Conservation (phyloP, 2,888 invertebrate species). For the Ellobium chinense region DNA sequence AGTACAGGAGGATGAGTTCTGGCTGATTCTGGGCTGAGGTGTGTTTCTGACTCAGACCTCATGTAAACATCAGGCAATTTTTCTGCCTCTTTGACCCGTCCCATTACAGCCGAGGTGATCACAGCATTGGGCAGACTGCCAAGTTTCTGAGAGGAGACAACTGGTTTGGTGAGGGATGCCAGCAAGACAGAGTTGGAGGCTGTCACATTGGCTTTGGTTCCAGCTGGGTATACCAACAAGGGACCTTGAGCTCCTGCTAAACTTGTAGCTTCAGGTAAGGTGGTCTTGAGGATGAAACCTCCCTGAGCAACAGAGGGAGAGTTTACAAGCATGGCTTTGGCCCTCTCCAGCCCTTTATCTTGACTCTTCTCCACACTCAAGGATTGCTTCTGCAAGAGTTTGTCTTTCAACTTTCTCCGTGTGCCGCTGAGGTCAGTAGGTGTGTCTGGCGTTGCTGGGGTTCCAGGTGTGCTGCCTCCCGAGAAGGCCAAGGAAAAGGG, state of each 20-base stretch:
- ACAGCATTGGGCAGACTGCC: conserved; percentile 45
- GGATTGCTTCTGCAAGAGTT: conserved; percentile 76
- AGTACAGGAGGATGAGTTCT: conserved; percentile 44
- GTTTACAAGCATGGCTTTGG: neutral
- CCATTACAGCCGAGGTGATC: conserved; percentile 46
- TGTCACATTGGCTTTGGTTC: neutral
- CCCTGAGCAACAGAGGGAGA: conserved; percentile 1
- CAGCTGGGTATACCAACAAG: conserved; percentile 6
- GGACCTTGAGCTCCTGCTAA: neutral
- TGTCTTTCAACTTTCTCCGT: conserved; percentile 67
- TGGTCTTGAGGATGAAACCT: conserved; percentile 17
- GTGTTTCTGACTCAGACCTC: conserved; percentile 34
- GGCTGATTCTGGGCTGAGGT: neutral
- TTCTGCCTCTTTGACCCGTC: conserved; percentile 16
- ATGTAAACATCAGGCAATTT: neutral
- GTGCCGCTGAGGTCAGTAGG: conserved; percentile 48
- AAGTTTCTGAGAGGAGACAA: conserved; percentile 33
- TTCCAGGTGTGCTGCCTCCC: conserved; percentile 32
- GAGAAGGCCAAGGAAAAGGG: neutral
- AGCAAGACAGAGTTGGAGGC: conserved; percentile 38
- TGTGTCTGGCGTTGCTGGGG: conserved; percentile 48
- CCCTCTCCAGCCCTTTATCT: conserved; percentile 5
- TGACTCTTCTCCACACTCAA: conserved; percentile 68
- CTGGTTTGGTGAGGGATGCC: conserved; percentile 44
- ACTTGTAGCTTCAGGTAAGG: neutral